Conservation (phyloP, 1,140 invertebrate genomes). For the Drosophila bifasciata region DNA sequence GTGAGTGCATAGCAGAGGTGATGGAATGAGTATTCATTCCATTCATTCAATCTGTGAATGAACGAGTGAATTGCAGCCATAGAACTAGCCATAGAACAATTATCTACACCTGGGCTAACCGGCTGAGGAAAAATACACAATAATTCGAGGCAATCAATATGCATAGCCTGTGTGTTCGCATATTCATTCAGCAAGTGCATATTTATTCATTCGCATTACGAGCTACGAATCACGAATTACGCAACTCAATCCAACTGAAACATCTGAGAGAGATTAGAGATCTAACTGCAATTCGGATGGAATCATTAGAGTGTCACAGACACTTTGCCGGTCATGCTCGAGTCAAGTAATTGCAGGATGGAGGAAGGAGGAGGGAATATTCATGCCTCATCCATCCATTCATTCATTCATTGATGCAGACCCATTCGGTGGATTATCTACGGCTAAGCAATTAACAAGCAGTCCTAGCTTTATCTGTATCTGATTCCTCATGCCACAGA, state of each 20-base stretch:
- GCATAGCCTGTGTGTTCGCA: not conserved
- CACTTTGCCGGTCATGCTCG: not conserved
- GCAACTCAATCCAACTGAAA: too few species aligned
- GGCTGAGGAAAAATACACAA: too few species aligned
- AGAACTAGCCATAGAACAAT: too few species aligned
- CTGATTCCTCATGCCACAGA: conserved; percentile 10
- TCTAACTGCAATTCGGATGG: not conserved
- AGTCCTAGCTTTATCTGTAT: conserved; percentile 10
- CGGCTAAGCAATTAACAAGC: conserved; percentile 35
- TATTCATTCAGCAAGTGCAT: not conserved
- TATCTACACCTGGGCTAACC: too few species aligned
- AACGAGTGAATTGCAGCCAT: not conserved
- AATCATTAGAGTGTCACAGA: not conserved
- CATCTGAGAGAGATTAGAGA: too few species aligned
- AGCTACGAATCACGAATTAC: too few species aligned
- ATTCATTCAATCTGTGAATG: not conserved
- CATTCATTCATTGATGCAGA: not conserved
- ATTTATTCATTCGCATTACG: too few species aligned
- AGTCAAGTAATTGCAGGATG: not conserved
- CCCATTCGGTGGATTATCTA: conserved; percentile 23
- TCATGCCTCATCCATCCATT: conserved; percentile 16
- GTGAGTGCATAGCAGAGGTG: conserved; percentile 84
- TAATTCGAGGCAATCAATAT: not conserved
- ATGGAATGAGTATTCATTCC: too few species aligned
- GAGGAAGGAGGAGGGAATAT: not conserved